These are phyloP conservation scores for Sciaenops ocellatus DNA, from an alignment of 2,797 vertebrate species.

Conservation along the genomic window DNA sequence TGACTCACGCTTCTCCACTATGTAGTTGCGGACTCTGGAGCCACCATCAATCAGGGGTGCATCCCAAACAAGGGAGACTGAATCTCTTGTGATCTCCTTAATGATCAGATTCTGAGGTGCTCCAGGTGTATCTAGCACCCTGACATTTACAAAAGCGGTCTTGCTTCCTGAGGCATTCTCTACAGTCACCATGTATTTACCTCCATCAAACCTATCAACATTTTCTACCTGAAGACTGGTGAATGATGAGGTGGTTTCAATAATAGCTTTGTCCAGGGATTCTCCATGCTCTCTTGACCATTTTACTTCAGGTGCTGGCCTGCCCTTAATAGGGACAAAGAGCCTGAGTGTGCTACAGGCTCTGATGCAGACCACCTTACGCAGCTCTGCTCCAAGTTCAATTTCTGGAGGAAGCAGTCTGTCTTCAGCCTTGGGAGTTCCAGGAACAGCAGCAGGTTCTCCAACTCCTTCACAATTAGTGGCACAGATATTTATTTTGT, in stretches of 20 bases:
- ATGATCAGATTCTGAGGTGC: slow-evolving; percentile 93
- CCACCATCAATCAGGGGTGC: slow-evolving; percentile 97
- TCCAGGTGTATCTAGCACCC: slow-evolving; percentile 96
- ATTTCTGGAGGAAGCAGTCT: slow-evolving; percentile 95
- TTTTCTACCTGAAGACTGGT: slow-evolving; percentile 94
- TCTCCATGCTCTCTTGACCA: slow-evolving; percentile 96
- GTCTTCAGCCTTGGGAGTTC: slow-evolving; percentile 95
- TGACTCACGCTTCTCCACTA: slow-evolving; percentile 97
- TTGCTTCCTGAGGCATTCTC: slow-evolving; percentile 97
- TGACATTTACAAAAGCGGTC: slow-evolving; percentile 95
- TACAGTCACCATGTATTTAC: slow-evolving; percentile 95
- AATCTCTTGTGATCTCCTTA: slow-evolving; percentile 96
- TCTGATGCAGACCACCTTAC: slow-evolving; percentile 95
- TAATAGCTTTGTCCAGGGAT: slow-evolving; percentile 92
- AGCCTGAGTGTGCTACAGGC: slow-evolving; percentile 96
- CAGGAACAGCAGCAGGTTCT: slow-evolving; percentile 94
- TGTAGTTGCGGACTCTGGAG: slow-evolving; percentile 96
- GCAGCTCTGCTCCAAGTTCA: slow-evolving; percentile 96
- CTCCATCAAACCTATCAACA: slow-evolving; percentile 96
- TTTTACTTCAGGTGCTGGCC: slow-evolving; percentile 96
- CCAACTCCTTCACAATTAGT: slow-evolving; percentile 96
- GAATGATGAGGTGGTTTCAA: slow-evolving; percentile 95
- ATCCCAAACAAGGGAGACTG: slow-evolving; percentile 97
- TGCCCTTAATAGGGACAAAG: slow-evolving; percentile 97
- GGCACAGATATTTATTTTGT: slow-evolving; percentile 97